These are phyloP conservation scores for Phataginus tricuspis DNA, from an alignment of 2,797 vertebrate species.

Conservation along the genomic window DNA sequence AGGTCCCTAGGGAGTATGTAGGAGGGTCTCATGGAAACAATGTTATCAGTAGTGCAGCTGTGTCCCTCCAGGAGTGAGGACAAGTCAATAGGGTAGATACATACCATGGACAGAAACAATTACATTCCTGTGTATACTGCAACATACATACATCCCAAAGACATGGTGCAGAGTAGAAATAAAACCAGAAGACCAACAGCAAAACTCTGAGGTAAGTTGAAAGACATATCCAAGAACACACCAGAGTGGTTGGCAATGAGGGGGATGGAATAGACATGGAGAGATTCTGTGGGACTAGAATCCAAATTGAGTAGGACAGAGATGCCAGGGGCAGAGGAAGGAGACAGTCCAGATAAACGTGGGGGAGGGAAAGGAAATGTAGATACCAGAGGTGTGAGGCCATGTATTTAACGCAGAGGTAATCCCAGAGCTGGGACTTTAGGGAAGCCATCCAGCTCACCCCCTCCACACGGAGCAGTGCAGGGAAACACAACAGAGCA, in stretches of 20 bases:
- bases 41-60: background rate
- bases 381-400: background rate
- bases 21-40: background rate
- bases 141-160: background rate
- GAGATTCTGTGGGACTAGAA: background rate
- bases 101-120: background rate
- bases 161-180: background rate
- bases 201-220: background rate
- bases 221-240: background rate
- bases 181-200: background rate
- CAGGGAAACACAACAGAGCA: no score
- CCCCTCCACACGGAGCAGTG: background rate
- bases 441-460: accelerated
- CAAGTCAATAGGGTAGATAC: background rate
- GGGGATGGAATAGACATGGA: background rate
- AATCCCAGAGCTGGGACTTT: background rate
- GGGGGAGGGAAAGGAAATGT: background rate
- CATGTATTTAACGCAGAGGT: background rate
- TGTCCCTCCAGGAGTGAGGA: background rate
- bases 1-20: background rate
- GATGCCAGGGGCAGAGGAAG: background rate
- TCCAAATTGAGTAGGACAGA: background rate
- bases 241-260: background rate
- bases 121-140: no score
- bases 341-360: background rate